A percentile compares a stretch with the other conserved stretches of the same genome.
These are phyloP conservation scores for Andricus curvator DNA, from an alignment of 2,888 invertebrate genomes.

Conservation along the genomic window DNA sequence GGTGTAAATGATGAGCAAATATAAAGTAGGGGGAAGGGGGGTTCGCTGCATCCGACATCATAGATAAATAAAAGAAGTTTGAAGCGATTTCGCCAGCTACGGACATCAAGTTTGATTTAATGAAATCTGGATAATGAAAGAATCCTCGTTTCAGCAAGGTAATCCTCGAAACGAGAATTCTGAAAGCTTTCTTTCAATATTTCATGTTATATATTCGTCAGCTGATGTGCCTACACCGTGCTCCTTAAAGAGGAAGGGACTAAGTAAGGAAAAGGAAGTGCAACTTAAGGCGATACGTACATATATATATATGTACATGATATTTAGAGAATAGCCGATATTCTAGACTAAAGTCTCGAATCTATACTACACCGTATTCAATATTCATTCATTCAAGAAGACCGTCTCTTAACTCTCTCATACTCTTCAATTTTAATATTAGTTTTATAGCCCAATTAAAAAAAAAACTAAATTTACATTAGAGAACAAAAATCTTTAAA, in stretches of 20 bases:
- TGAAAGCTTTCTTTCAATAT: slow-evolving; percentile 25
- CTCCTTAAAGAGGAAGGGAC: slow-evolving; percentile 66
- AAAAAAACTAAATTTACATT: not conserved
- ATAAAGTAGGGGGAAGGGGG: not conserved
- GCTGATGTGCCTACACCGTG: slow-evolving; percentile 58
- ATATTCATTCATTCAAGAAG: slow-evolving; percentile 4
- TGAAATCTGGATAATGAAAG: slow-evolving; percentile 22
- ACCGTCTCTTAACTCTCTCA: not conserved
- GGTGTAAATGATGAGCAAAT: slow-evolving; percentile 26
- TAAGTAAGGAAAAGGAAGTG: slow-evolving; percentile 43
- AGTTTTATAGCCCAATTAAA: not conserved
- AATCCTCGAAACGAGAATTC: slow-evolving; percentile 30
- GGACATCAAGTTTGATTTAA: slow-evolving; percentile 11
- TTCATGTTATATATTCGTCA: slow-evolving; percentile 48
- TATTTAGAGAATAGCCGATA: not conserved
- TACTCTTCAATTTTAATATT: not conserved
- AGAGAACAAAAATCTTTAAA: not conserved
- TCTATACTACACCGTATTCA: not conserved
- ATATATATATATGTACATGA: not conserved
- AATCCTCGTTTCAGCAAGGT: slow-evolving; percentile 24
- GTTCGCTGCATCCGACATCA: slow-evolving; percentile 1
- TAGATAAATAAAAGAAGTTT: slow-evolving; percentile 24
- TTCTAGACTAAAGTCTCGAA: not conserved
- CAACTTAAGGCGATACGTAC: slow-evolving; percentile 47
- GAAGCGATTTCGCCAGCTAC: not conserved